These are phyloP conservation scores for Noctuana brunneofusca DNA, from an alignment of 2,888 invertebrate genomes.

Conservation along the genomic window DNA sequence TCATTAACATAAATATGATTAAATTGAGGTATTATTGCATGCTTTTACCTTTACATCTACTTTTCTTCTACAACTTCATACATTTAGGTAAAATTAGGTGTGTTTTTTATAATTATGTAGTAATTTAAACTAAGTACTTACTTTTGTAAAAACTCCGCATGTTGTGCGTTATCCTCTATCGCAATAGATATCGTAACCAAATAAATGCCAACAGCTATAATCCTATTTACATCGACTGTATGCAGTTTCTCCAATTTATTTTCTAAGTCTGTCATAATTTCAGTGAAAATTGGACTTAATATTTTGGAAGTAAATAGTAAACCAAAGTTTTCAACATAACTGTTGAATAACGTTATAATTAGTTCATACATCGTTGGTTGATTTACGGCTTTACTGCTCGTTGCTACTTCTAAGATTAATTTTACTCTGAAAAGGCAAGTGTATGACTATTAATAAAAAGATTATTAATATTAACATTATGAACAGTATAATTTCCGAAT, in stretches of 20 bases:
- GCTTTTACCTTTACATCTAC: too few species aligned
- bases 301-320: constrained; percentile 82
- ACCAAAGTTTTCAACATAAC: constrained; percentile 86
- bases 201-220: constrained; percentile 84
- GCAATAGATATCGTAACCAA: constrained; percentile 81
- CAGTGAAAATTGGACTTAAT: constrained; percentile 82
- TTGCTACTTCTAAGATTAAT: constrained; percentile 65
- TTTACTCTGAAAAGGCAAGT: constrained; percentile 69
- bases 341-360: constrained; percentile 63
- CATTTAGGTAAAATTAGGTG: too few species aligned
- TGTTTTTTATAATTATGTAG: too few species aligned
- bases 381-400: constrained; percentile 60
- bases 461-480: not conserved
- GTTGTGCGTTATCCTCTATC: constrained; percentile 74
- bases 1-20: too few species aligned
- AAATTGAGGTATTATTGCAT: too few species aligned
- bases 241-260: constrained; percentile 83
- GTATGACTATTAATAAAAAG: too few species aligned
- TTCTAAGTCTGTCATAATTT: constrained; percentile 83
- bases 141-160: constrained; percentile 83
- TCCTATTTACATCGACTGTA: constrained; percentile 76
- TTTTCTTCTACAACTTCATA: too few species aligned
- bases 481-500: too few species aligned
- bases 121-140: too few species aligned
- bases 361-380: constrained; percentile 64